Conservation (phyloP, 23 tunicate species). For the Ciona savignyi region DNA sequence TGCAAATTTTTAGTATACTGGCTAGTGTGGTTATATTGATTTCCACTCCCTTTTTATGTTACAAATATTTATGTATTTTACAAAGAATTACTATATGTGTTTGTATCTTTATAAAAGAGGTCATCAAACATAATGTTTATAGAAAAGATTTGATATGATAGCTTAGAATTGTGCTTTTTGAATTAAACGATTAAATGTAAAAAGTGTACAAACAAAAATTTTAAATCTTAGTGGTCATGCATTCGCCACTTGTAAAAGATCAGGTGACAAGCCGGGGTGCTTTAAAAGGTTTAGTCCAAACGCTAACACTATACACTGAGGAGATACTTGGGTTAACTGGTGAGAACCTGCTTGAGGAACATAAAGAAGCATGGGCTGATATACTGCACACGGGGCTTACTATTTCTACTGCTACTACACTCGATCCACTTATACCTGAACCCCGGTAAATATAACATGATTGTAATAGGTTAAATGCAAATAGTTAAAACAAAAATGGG, state of each 20-base stretch:
- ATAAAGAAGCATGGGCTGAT: constrained; percentile 84
- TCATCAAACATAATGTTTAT: no score
- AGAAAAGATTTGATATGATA: no score
- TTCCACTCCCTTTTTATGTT: no score
- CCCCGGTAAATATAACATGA: constrained; percentile 61
- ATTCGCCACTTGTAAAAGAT: constrained; percentile 16
- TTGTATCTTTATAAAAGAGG: no score
- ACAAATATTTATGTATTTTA: no score
- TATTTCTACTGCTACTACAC: constrained; percentile 24
- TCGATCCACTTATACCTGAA: constrained; percentile 70
- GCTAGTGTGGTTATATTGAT: no score
- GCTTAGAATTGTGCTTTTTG: no score
- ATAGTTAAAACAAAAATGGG: neutral
- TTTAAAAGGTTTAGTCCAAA: neutral
- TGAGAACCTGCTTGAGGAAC: constrained; percentile 53
- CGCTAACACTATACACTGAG: constrained; percentile 15
- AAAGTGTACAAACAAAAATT: neutral
- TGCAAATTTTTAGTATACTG: no score
- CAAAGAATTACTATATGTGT: no score
- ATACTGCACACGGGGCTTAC: constrained; percentile 86
- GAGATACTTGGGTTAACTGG: constrained; percentile 18
- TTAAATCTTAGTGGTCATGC: constrained; percentile 42
- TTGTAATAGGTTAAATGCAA: neutral
- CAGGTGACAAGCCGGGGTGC: neutral
- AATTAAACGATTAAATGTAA: neutral